Base-by-base conservation (phyloP, 1,140 invertebrate species). In the Euura lappo region DNA sequence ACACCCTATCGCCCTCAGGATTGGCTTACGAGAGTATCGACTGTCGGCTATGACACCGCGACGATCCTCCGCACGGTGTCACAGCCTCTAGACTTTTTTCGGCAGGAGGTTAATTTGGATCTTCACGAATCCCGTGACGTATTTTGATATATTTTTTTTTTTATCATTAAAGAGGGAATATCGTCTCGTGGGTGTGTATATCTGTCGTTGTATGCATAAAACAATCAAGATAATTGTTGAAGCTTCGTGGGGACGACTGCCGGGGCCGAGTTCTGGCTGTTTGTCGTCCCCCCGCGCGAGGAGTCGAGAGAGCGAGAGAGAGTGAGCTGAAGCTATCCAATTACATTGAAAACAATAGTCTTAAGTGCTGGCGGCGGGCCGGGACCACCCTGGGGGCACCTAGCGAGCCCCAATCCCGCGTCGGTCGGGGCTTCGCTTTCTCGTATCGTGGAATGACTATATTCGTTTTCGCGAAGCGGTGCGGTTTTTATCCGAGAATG, bases 301-400 rank as follows among this genome's bases (percentile, higher is more conserved):
- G 51, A n/a, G 51, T 47, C 43, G 45, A 77, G 78, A 69, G 75
- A 79, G 75, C 69, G 71, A 79, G 78, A 75, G 76, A 72, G 77
- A 79, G 79, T 81, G 83, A 76, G 77, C 82, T 82, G 79, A 79
- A 87, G 84, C 87, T 89, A 89, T 89, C 88, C 87, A 89, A 89
- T 89, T 89, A 87, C 87, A 87, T 87, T 86, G 87, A 89, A 89
- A 89, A 88, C 86, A 88, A 88, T 88, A 86, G 86, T 84, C 82
- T 84, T 88, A 89, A 88, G 87, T 88, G 88, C 86, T 86, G 79
- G 79, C 79, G 81, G 81, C 80, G 83, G 78, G 80, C 73, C 76
- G 68, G 13, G 45, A 74, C 73, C 76, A 70, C 71, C 68, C 73
- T 51, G 44, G 70, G 45, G 43, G 65, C 45, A 68, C 73, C 70